Percentiles rank a stretch among this genome's conserved stretches.
These are phyloP conservation scores for Bombus ignitus DNA, from an alignment of 1,140 invertebrate species.

Conservation along the genomic window DNA sequence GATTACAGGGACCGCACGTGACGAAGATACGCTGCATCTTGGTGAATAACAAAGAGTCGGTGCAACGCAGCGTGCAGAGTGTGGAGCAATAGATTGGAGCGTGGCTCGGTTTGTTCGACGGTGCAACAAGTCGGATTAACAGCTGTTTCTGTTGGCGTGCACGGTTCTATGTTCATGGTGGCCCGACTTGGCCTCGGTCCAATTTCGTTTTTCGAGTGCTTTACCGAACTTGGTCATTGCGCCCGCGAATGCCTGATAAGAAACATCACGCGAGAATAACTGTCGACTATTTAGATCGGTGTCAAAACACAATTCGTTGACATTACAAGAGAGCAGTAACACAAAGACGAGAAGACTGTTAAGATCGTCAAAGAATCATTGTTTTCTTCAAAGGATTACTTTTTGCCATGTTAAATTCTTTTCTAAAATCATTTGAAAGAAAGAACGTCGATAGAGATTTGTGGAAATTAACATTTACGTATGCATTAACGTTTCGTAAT, in stretches of 20 bases:
- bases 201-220: slow-evolving; percentile 52
- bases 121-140: slow-evolving; percentile 74
- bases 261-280: not conserved
- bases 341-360: too few species aligned
- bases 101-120: slow-evolving; percentile 56
- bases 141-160: slow-evolving; percentile 65
- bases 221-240: slow-evolving; percentile 34
- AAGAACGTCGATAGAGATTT: not conserved
- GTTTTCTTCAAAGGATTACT: not conserved
- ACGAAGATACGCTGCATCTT: slow-evolving; percentile 6
- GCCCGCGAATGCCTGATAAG: slow-evolving; percentile 3
- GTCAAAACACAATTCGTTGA: not conserved
- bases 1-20: not conserved
- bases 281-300: not conserved
- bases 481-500: not conserved
- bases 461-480: not conserved
- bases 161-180: slow-evolving; percentile 48
- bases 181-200: slow-evolving; percentile 63
- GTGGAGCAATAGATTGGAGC: slow-evolving; percentile 12
- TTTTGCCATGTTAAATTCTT: not conserved
- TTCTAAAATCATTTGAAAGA: too few species aligned
- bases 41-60: slow-evolving; percentile 28
- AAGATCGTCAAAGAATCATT: not conserved
- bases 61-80: not conserved
- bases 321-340: too few species aligned